A percentile compares a stretch with the other conserved stretches of the same genome.
These are phyloP conservation scores for human DNA, from an alignment of 2,113 vertebrate genomes.

Conservation along the genomic window GRCh38 chrX:148026001-148026500, in stretches of 20 bases:
- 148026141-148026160: not conserved
- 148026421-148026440: constrained; percentile 38
- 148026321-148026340: not conserved
- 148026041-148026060: not conserved
- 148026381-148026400: not conserved
- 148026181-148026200: not conserved
- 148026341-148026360: not conserved
- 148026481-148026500: constrained; percentile 49
- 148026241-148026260: not conserved
- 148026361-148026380: not conserved
- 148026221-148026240: constrained; percentile 30
- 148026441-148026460: not conserved
- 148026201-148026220: not conserved
- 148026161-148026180: not conserved
- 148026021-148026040: not conserved
- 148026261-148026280: constrained; percentile 11
- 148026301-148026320: not conserved
- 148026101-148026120: not conserved
- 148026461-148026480: not conserved
- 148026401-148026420: not conserved
- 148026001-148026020: constrained; percentile 13
- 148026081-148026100: not conserved
- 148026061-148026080: not conserved
- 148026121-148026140: not conserved
- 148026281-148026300: constrained; percentile 33